phyloP scores from a whole-genome alignment of 2,888 invertebrate species.

The Fissipunctia ypsillon region DNA sequence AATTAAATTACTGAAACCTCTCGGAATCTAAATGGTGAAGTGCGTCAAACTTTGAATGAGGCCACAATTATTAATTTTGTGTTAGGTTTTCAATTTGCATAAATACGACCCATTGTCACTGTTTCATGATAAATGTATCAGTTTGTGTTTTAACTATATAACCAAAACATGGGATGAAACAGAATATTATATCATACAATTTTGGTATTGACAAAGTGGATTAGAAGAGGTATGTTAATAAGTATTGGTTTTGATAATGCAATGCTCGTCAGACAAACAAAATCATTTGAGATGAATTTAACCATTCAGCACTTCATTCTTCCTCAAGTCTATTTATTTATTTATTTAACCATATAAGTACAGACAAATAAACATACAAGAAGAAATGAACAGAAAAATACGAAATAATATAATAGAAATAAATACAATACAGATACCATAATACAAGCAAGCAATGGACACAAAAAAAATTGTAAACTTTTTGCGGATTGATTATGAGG shows the following conservation, averaged over 20 bases:
- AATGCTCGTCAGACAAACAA: neutral
- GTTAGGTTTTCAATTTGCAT: constrained; percentile 64
- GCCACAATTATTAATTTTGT: constrained; percentile 62
- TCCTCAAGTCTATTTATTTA: too few species aligned
- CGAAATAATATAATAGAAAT: too few species aligned
- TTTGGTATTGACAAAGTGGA: neutral
- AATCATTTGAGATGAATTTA: neutral
- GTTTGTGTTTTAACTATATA: constrained; percentile 20
- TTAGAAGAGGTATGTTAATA: neutral
- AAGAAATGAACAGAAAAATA: too few species aligned
- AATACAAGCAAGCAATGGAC: too few species aligned
- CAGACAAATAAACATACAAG: too few species aligned
- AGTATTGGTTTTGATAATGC: neutral
- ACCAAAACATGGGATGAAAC: neutral
- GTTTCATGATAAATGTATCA: constrained; percentile 32
- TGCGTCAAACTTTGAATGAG: constrained; percentile 55
- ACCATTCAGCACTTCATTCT: neutral
- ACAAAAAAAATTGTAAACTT: too few species aligned
- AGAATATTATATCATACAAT: constrained; percentile 17
- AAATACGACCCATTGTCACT: constrained; percentile 50
- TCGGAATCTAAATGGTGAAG: constrained; percentile 31
- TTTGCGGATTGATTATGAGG: too few species aligned
- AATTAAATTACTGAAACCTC: constrained; percentile 29
- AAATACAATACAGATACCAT: too few species aligned
- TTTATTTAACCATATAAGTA: too few species aligned